Percentiles rank a stretch among this genome's conserved stretches.
Conservation (phyloP, 2,113 vertebrate genomes). For the Protobothrops mucrosquamatus region DNA sequence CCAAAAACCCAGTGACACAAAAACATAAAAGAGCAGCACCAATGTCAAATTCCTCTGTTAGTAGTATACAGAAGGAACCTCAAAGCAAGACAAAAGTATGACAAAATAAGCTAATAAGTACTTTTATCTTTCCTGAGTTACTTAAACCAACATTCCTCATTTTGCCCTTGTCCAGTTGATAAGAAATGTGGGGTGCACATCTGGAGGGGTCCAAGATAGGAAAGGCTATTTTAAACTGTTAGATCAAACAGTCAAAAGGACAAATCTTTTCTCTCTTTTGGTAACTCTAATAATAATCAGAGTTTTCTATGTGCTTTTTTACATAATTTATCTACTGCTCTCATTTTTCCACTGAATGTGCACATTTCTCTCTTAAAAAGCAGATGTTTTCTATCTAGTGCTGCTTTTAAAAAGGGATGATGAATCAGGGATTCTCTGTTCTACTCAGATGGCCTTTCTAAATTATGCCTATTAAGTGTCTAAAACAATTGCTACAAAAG, state of each 20-base stretch:
- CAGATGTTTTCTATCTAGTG: conserved; percentile 30
- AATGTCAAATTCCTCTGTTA: not conserved
- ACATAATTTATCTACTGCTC: not conserved
- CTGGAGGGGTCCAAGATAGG: not conserved
- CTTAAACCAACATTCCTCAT: not conserved
- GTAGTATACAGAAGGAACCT: not conserved
- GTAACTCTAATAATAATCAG: conserved; percentile 6
- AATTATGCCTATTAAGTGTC: conserved; percentile 17
- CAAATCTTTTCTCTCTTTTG: not conserved
- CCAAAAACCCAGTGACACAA: not conserved
- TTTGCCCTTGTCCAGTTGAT: not conserved
- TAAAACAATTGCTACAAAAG: conserved; percentile 24
- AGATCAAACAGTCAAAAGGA: not conserved
- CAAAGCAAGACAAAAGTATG: not conserved
- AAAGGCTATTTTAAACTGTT: not conserved
- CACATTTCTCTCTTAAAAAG: conserved; percentile 22
- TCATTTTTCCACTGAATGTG: conserved; percentile 21
- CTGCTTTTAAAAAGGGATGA: conserved; percentile 39
- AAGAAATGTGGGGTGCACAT: not conserved
- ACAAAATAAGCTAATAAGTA: not conserved
- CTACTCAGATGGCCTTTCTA: conserved; percentile 30
- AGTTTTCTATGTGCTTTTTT: not conserved
- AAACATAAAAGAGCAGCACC: not conserved
- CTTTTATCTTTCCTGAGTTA: not conserved
- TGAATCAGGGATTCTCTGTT: conserved; percentile 23